Evolutionary conservation across 1,140 invertebrate species (phyloP), one percentile per base, ranked within the genome.

Genomic region (Paraescarpia echinospica): DNA sequence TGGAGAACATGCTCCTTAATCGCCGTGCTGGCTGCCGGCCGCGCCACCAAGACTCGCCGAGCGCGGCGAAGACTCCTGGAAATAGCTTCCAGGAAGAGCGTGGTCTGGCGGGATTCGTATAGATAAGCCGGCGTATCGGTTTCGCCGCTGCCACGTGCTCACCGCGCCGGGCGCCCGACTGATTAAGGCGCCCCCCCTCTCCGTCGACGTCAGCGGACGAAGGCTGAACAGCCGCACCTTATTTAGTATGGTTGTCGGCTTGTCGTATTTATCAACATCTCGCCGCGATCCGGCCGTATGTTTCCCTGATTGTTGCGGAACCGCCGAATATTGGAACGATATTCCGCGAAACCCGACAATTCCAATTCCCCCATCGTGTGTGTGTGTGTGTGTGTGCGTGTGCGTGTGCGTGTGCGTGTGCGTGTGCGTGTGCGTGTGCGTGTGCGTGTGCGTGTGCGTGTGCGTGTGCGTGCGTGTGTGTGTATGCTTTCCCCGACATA

Each of bases 61-160:
- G 18, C 18, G 27, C 59, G 59, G 59, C 59, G 59, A 77, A 77
- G 59, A 77, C 59, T 77, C 59, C 59, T 77, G 59, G 59, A 77
- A 77, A 77, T 77, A 77, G 59, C 59, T 77, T 77, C 59, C 59
- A 77, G 59, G 59, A 77, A 77, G 59, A 77, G 59, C 59, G 48
- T 18, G 22, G 18, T 27, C 59, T 6, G 59, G 59, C 59, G 59
- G 59, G 59, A 77, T 18, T 14, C 12, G 59, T 77, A 77, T 77
- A 77, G 59, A 77, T 77, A 77, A 77, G 59, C 59, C 9, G 59
- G 59, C 59, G 59, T 77, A 77, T 77, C 59, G 59, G 59, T 77
- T 77, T 77, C 59, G 2, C 59, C 12, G 59, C 18, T 27, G 59
- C 59, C 59, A 77, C 59, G 59, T 77, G 59, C 59, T 77, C 59